These are phyloP conservation scores for Drosophila melanica DNA, from an alignment of 1,140 invertebrate species.

Conservation along the genomic window DNA sequence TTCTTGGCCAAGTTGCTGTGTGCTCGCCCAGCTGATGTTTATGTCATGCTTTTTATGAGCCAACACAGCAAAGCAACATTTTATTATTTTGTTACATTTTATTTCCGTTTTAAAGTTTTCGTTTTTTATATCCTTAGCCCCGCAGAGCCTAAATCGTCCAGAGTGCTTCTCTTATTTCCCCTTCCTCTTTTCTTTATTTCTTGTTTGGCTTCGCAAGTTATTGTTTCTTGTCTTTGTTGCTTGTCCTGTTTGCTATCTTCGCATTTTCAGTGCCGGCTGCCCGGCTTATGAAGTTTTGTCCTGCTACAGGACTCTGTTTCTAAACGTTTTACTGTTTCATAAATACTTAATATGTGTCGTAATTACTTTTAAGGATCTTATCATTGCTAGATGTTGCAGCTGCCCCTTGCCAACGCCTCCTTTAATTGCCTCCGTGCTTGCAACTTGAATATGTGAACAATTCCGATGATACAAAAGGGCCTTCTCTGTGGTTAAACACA, in stretches of 20 bases:
- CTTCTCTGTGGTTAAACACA: conserved; percentile 51
- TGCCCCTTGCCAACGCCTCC: neutral
- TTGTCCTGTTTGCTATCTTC: neutral
- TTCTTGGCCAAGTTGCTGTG: conserved; percentile 16
- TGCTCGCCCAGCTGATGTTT: conserved; percentile 38
- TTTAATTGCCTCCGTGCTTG: conserved; percentile 18
- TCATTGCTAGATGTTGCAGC: conserved; percentile 35
- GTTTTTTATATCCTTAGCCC: conserved; percentile 7
- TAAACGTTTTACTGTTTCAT: conserved; percentile 79
- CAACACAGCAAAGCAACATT: conserved; percentile 55
- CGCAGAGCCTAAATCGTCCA: conserved; percentile 53
- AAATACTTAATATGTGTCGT: conserved; percentile 77
- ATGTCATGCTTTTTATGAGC: conserved; percentile 56
- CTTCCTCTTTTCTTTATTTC: neutral
- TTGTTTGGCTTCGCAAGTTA: conserved; percentile 52
- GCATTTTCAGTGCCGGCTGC: neutral
- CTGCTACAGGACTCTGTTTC: conserved; percentile 1
- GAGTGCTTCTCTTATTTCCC: neutral
- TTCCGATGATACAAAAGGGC: conserved; percentile 21
- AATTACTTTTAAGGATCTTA: conserved; percentile 73
- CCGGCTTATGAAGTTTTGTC: conserved; percentile 14
- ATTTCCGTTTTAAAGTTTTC: conserved; percentile 69
- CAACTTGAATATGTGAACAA: conserved; percentile 47
- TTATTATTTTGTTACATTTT: conserved; percentile 76
- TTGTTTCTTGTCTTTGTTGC: conserved; percentile 49